phyloP scores from a whole-genome alignment of 2,113 vertebrate genomes.

The Mixornis gularis region DNA sequence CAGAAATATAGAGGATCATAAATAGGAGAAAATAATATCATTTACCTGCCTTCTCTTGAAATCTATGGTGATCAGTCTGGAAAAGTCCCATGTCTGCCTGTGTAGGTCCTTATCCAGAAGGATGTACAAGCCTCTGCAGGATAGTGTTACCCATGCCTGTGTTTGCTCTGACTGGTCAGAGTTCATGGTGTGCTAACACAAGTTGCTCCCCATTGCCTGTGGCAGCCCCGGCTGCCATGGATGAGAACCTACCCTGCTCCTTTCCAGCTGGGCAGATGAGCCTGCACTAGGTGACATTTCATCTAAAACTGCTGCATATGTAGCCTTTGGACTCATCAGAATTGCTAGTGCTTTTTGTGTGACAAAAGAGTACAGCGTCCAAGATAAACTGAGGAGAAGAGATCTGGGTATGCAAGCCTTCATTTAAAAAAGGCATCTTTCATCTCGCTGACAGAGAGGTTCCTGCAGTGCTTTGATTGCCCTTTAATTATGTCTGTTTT shows the following conservation, averaged over 20 bases:
- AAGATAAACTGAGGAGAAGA: conserved; percentile 28
- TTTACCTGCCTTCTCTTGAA: neutral
- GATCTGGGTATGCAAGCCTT: conserved; percentile 7
- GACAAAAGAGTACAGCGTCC: neutral
- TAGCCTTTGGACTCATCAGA: conserved; percentile 16
- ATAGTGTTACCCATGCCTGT: rapidly evolving
- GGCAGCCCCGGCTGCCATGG: neutral
- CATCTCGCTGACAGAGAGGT: conserved; percentile 45
- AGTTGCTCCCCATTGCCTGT: neutral
- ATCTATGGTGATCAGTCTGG: neutral
- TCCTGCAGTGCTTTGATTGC: conserved; percentile 41
- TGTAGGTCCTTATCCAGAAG: neutral
- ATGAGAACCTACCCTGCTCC: neutral
- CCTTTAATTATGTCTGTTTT: conserved; percentile 53
- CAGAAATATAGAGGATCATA: neutral
- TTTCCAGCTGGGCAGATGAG: neutral
- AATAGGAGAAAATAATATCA: neutral
- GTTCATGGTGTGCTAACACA: neutral
- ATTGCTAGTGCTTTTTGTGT: neutral
- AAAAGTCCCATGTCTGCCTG: neutral
- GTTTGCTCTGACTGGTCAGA: neutral
- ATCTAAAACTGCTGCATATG: neutral
- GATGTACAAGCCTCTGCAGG: rapidly evolving
- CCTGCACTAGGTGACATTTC: neutral
- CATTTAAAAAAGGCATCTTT: conserved; percentile 44